A percentile compares a stretch with the other conserved stretches of the same genome.
These are phyloP conservation scores for Agonopterix arenella DNA, from an alignment of 2,888 invertebrate genomes.

Conservation along the genomic window DNA sequence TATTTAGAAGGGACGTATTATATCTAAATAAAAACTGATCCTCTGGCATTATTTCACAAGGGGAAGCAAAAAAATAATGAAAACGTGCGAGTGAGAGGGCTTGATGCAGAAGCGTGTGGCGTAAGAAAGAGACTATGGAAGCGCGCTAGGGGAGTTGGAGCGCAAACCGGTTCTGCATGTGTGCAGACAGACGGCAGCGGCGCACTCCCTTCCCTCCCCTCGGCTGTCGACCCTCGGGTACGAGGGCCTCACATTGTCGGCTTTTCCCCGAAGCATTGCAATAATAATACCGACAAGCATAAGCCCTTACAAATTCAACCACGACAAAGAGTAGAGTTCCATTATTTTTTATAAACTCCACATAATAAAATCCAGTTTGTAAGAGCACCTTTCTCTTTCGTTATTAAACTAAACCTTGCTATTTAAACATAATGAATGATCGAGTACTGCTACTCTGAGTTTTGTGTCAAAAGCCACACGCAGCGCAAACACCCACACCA, in stretches of 20 bases:
- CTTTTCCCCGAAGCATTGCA: conserved; percentile 62
- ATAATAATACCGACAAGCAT: conserved; percentile 47
- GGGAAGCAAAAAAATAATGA: conserved; percentile 71
- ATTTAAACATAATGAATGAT: too few species aligned
- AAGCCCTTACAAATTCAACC: conserved; percentile 16
- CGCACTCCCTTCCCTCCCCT: conserved; percentile 59
- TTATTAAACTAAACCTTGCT: too few species aligned
- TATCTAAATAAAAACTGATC: conserved; percentile 35
- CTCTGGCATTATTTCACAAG: conserved; percentile 68
- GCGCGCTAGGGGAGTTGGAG: conserved; percentile 65
- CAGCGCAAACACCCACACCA: conserved; percentile 60
- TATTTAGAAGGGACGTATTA: background rate
- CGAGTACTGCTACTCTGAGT: too few species aligned
- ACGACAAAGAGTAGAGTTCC: background rate
- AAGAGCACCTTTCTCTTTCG: too few species aligned
- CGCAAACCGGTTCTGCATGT: conserved; percentile 74
- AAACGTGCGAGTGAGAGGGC: conserved; percentile 63
- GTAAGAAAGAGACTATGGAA: conserved; percentile 52
- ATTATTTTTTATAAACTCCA: background rate
- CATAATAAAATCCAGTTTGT: too few species aligned
- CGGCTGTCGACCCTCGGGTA: conserved; percentile 64
- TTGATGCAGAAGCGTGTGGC: conserved; percentile 60
- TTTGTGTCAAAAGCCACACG: conserved; percentile 43
- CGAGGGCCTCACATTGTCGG: conserved; percentile 63
- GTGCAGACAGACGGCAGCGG: conserved; percentile 52